Conservation (phyloP, 2,113 vertebrate genomes). For the Malurus cyaneus region DNA sequence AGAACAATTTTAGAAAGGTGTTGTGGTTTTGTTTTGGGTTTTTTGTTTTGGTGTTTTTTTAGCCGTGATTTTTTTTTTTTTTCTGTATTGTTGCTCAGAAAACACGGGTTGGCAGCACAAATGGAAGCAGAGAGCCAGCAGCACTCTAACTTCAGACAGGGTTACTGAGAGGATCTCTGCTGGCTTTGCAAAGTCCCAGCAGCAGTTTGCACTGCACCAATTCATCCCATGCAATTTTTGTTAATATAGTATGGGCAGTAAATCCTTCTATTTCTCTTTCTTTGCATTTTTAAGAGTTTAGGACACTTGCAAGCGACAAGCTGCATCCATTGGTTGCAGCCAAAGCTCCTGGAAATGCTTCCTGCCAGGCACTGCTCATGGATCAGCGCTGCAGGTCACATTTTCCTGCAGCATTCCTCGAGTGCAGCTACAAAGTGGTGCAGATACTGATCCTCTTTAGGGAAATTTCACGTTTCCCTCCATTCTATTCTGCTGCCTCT, state of each 20-base stretch:
- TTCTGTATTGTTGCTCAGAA: neutral
- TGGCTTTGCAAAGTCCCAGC: neutral
- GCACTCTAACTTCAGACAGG: neutral
- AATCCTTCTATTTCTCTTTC: neutral
- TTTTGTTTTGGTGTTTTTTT: neutral
- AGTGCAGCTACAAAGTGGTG: neutral
- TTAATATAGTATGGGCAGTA: neutral
- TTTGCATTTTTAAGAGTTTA: neutral
- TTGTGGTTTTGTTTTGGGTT: neutral
- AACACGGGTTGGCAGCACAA: neutral
- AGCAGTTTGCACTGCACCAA: neutral
- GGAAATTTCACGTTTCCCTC: neutral
- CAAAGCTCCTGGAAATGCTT: neutral
- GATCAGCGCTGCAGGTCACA: neutral
- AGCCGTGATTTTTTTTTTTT: neutral
- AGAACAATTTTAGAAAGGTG: neutral
- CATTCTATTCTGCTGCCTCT: neutral
- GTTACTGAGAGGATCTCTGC: neutral
- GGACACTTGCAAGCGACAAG: neutral
- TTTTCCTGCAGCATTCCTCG: neutral
- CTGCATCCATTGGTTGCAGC: neutral
- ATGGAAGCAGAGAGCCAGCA: neutral
- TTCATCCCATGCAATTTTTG: neutral
- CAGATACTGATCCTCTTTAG: neutral
- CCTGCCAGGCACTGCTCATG: neutral